Evolutionary conservation across 2,888 invertebrate genomes (phyloP), one percentile per base, ranked within the genome.

Genomic region (Tachina lurida): DNA sequence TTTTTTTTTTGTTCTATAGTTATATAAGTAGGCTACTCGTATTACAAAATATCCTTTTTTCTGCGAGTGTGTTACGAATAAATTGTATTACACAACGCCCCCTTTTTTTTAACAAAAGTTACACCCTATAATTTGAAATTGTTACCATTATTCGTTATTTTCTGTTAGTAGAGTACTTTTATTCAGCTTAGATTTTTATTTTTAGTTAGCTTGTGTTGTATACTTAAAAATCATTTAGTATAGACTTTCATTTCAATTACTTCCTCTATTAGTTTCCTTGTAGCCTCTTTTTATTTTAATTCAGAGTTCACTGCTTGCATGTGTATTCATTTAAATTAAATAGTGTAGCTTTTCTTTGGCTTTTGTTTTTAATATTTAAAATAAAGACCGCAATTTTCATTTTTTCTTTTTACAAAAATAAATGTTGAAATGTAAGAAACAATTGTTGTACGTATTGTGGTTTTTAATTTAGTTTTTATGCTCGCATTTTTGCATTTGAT

Each of bases 211-310:
- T 74, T 52, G 43, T 67, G 63, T 83, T 67, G 63, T 83, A 49
- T 83, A 83, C 77, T 83, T 83, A 83, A 77, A 73, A 83, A 83
- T 83, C 83, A 83, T 83, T 82, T 83, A 83, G 83, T 71, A 77
- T 65, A 83, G 77, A 83, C 71, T 83, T 83, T 77, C 71, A 71
- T 77, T 83, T 83, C 83, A 83, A 83, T 83, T 83, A 83, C 83
- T 77, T 83, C 83, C 83, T 77, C 60, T 73, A 67, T 83, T 77
- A 77, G 70, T 71, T 82, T 70, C 63, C 31, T 22, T 62, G 19
- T 63, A 8, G 39, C 63, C 56, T 52, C 49, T 45, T 71, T 76
- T 47, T 19, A 1, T 43, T 13, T 43, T 39, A n/a, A 31, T 22
- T 65, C 54, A 10, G 49, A 52, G 60, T 58, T 63, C 31, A 63